phyloP scores from a whole-genome alignment of 2,888 invertebrate genomes.

The Gymnocheta viridis region DNA sequence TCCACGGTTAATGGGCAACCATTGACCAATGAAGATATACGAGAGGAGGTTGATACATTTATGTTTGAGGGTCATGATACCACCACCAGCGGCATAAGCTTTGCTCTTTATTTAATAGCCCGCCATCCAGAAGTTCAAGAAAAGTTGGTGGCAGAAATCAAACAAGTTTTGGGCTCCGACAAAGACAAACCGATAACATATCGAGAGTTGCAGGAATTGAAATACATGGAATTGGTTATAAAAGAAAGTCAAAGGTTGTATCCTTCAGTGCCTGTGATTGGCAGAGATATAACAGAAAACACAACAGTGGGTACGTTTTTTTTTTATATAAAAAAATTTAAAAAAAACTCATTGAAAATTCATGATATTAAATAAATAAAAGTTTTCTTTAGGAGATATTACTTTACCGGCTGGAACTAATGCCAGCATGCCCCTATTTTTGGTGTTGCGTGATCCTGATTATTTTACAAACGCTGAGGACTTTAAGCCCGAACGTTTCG shows the following conservation, averaged over 20 bases:
- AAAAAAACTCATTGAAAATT: background rate
- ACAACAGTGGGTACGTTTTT: slow-evolving; percentile 83
- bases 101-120: slow-evolving; percentile 76
- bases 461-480: slow-evolving; percentile 76
- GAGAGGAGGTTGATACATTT: slow-evolving; percentile 88
- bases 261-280: slow-evolving; percentile 86
- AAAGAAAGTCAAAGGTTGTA: slow-evolving; percentile 86
- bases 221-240: slow-evolving; percentile 85
- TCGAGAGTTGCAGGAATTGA: slow-evolving; percentile 74
- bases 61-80: slow-evolving; percentile 82
- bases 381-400: slow-evolving; percentile 72
- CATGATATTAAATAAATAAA: background rate
- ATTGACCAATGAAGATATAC: slow-evolving; percentile 84
- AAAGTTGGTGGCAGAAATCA: slow-evolving; percentile 75
- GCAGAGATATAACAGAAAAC: slow-evolving; percentile 83
- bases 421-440: slow-evolving; percentile 76
- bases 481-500: slow-evolving; percentile 80
- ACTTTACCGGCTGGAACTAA: slow-evolving; percentile 75
- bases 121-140: slow-evolving; percentile 76
- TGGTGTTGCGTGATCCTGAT: slow-evolving; percentile 75
- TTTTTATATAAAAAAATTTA: background rate
- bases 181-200: slow-evolving; percentile 69
- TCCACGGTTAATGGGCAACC: slow-evolving; percentile 83
- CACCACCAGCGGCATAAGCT: slow-evolving; percentile 77
- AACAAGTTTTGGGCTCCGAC: slow-evolving; percentile 74